Evolutionary conservation across 2,113 vertebrate genomes (phyloP).

Genomic region (Stegostoma tigrinum): DNA sequence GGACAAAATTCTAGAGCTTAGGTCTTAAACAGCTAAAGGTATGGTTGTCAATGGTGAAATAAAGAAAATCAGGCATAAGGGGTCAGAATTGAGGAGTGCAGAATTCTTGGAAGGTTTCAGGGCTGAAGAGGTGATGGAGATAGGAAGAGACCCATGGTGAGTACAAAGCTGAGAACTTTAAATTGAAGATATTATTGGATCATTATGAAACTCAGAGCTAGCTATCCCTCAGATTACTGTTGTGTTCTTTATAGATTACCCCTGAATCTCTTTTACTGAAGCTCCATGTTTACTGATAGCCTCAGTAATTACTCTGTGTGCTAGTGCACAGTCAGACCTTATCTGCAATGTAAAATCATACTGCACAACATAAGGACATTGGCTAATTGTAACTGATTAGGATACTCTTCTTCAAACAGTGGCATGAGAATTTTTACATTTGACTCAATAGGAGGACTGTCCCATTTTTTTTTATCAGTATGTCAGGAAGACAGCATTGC

Average conservation of each 20-base stretch:
- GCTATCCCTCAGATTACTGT: background rate
- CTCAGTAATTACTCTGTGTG: background rate
- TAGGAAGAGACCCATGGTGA: background rate
- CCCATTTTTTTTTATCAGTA: background rate
- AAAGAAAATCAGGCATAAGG: background rate
- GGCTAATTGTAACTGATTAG: background rate
- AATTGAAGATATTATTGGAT: background rate
- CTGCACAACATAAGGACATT: background rate
- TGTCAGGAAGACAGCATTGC: background rate
- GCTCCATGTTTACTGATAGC: background rate
- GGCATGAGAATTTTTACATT: background rate
- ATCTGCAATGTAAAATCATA: background rate
- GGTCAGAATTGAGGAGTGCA: background rate
- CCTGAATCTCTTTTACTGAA: background rate
- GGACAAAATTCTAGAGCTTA: background rate
- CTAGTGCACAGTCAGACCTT: too few species aligned
- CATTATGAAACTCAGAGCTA: background rate
- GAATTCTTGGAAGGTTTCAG: background rate
- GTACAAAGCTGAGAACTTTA: background rate
- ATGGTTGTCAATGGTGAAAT: background rate
- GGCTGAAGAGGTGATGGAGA: background rate
- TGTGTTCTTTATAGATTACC: background rate
- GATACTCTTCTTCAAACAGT: background rate
- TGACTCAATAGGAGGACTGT: background rate
- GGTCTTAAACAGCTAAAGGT: background rate